Conservation (phyloP, 2,113 vertebrate genomes). For the Sula dactylatra region DNA sequence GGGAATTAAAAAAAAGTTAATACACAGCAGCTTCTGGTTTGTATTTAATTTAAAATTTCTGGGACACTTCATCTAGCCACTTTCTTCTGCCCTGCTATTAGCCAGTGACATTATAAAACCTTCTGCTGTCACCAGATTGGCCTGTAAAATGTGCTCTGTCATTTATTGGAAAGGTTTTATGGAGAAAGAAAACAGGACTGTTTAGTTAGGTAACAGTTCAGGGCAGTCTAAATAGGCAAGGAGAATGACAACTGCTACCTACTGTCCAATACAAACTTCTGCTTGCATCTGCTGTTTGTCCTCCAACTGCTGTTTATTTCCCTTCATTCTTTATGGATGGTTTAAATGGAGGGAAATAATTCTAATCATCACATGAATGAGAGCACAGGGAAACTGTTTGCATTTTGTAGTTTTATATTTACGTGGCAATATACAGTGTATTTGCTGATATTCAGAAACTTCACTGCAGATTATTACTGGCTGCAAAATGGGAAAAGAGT, state of each 20-base stretch:
- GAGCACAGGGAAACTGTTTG: neutral
- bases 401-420: neutral
- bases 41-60: conserved; percentile 4
- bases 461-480: neutral
- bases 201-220: neutral
- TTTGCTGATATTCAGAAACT: neutral
- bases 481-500: neutral
- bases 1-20: neutral
- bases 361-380: neutral
- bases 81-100: neutral
- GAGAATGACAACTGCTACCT: neutral
- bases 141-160: neutral
- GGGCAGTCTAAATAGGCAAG: neutral
- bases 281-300: neutral
- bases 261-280: neutral
- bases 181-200: neutral
- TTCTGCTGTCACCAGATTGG: neutral
- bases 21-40: neutral
- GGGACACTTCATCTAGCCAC: neutral
- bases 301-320: conserved; percentile 6
- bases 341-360: neutral
- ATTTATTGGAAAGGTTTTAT: conserved; percentile 35
- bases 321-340: neutral
- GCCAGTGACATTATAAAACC: conserved; percentile 2
- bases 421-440: rapidly evolving